Percentiles rank a stretch among this genome's conserved stretches.
Conservation (phyloP, 2,888 invertebrate genomes). For the Proisotoma minuta region DNA sequence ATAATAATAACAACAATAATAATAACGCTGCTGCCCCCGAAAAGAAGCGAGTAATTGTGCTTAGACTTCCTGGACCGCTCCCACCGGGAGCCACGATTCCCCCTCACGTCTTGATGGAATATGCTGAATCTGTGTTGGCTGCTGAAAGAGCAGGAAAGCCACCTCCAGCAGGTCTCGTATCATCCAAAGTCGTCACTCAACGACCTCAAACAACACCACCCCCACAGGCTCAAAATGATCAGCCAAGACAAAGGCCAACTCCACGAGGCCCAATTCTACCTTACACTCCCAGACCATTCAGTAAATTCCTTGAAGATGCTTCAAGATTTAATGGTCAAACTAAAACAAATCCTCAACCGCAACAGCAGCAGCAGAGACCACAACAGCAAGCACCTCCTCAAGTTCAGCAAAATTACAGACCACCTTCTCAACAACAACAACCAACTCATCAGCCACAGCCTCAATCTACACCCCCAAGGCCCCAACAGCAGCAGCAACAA, state of each 20-base stretch:
- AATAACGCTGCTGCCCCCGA: background rate
- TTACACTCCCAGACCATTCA: conserved; percentile 12
- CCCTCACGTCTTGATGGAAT: conserved; percentile 8
- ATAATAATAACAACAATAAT: background rate
- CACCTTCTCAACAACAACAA: background rate
- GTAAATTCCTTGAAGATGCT: background rate
- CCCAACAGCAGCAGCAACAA: background rate
- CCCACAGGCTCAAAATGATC: background rate
- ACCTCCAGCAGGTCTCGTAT: conserved; percentile 8
- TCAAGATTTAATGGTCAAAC: conserved; percentile 1
- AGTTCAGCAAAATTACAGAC: background rate
- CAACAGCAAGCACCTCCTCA: background rate
- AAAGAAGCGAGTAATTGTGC: conserved; percentile 13
- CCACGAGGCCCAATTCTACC: background rate
- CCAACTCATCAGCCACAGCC: background rate
- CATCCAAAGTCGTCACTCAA: background rate
- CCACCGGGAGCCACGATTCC: conserved; percentile 18
- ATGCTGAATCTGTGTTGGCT: conserved; percentile 13
- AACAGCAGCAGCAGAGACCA: conserved; percentile 9
- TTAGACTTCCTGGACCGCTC: conserved; percentile 15
- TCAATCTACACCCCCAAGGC: background rate
- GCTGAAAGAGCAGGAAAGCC: conserved; percentile 9
- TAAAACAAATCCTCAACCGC: conserved; percentile 3
- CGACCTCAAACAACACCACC: background rate
- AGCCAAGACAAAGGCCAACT: background rate